Evolutionary conservation across 2,113 vertebrate genomes (phyloP), one percentile per base, ranked within the genome.

Genomic region (Scomber colias): DNA sequence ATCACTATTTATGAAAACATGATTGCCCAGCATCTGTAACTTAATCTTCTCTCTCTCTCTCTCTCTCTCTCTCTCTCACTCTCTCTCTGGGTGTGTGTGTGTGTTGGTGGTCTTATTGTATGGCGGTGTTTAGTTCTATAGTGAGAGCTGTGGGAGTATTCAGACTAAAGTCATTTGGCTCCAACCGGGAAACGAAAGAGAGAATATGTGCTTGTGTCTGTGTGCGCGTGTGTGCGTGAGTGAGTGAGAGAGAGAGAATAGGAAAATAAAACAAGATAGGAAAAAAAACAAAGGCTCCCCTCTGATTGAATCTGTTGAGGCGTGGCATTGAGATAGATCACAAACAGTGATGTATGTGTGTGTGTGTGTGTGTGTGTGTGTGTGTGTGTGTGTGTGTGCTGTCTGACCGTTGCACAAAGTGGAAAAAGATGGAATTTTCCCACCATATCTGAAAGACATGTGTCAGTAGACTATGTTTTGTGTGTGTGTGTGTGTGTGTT

Each of bases 261-360:
- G 78, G 60, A 88, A 88, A 88, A 88, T 79, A 90, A 89, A 90
- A 91, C 75, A 60, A 87, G 79, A 89, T 70, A 81, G 55, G 55
- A 71, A 77, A 69, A 83, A 88, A 91, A 92, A 90, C 91, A 89
- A 89, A 92, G 76, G 65, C 89, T 89, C 82, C 76, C 79, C 77
- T 88, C 89, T 94, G 94, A 94, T 94, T 94, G 92, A 93, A 93
- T 94, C 87, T 92, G 90, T 88, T 94, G 92, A 94, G 93, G 94
- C 93, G 82, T 94, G 89, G 92, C 92, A 93, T 93, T 92, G 93
- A 93, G 90, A 93, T 87, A 88, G 91, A 92, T 93, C 92, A 91
- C 88, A 92, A 86, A 92, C 78, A 62, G 74, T 82, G 77, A 48
- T 85, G 77, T 70, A 69, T 87, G 69, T 65, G 63, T 51, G 75